Conservation (phyloP, 1,140 invertebrate genomes). For the Drosophila serrata region DNA sequence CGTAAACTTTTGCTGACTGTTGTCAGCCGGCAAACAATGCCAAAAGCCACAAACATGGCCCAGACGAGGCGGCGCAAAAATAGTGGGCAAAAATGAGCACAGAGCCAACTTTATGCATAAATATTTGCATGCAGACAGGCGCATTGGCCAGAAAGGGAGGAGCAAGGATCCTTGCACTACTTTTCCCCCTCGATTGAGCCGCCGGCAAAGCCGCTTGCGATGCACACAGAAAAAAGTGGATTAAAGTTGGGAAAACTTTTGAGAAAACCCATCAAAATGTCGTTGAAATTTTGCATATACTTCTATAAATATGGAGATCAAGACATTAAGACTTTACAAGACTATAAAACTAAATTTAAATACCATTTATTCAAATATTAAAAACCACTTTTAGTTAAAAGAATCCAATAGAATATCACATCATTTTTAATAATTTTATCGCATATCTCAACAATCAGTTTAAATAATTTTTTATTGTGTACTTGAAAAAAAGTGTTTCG, state of each 20-base stretch:
- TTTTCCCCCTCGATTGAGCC: constrained; percentile 26
- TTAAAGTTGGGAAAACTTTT: too few species aligned
- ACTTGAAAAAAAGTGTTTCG: constrained; percentile 57
- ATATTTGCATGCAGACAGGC: constrained; percentile 75
- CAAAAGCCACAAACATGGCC: constrained; percentile 77
- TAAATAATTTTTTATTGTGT: background rate
- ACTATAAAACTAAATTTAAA: background rate
- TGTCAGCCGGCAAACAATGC: constrained; percentile 82
- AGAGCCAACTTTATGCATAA: constrained; percentile 82
- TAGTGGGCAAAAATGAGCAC: constrained; percentile 74
- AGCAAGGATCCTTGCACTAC: background rate
- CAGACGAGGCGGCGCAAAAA: constrained; percentile 62
- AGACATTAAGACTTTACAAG: background rate
- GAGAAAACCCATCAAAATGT: too few species aligned
- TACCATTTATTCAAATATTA: background rate
- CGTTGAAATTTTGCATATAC: too few species aligned
- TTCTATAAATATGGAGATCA: background rate
- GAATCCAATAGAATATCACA: background rate
- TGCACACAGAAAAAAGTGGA: background rate
- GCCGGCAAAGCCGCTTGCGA: constrained; percentile 35
- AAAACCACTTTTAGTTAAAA: too few species aligned
- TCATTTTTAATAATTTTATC: background rate
- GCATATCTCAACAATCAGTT: background rate
- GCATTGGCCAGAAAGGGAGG: constrained; percentile 35
- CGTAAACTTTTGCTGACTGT: constrained; percentile 82